Evolutionary conservation across 2,888 invertebrate species (phyloP), one percentile per base, ranked within the genome.

Genomic region (Poecilus cupreus): DNA sequence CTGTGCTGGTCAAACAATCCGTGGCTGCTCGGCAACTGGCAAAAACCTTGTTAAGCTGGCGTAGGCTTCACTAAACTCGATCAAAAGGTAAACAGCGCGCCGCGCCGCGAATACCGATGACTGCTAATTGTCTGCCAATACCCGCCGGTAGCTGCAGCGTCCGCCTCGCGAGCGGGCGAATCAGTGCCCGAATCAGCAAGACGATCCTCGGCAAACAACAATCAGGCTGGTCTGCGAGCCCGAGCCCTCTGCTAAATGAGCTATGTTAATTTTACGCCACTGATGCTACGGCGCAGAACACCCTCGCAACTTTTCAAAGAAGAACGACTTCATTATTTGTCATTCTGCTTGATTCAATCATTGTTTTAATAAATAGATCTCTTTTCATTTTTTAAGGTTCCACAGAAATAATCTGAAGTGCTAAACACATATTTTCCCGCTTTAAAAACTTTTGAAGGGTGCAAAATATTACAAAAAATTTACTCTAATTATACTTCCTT

Each of bases 81-180:
- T 89, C 89, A 89, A 87, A 87, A 87, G 85, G 88, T 87, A 88
- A 88, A 89, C 88, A 88, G 85, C 85, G 84, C 84, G 83, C 86
- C 86, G 88, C 87, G 87, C 85, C 85, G 85, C 85, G 88, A 88
- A 88, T 88, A 87, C 87, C 87, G 87, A 88, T 88, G 88, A 87
- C 86, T 88, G 87, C 87, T 89, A 89, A 89, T 89, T 89, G 88
- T 88, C 88, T 87, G 87, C 87, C 88, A 87, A 88, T 88, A 88
- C 86, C 86, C 51, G 32, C 86, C 86, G 85, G 87, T 86, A 86
- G 87, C 54, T 13, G 4, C 22, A 10, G 60, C 32, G 11, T 85
- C 85, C 84, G 83, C 84, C 24, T 37, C 32, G 68, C 68, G 37
- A 37, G 18, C 37, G 43, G 77, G 84, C 24, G 60, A 60, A 51